These are phyloP conservation scores for Cremastobaeus sp. DNA, from an alignment of 2,888 invertebrate species.

Conservation along the genomic window DNA sequence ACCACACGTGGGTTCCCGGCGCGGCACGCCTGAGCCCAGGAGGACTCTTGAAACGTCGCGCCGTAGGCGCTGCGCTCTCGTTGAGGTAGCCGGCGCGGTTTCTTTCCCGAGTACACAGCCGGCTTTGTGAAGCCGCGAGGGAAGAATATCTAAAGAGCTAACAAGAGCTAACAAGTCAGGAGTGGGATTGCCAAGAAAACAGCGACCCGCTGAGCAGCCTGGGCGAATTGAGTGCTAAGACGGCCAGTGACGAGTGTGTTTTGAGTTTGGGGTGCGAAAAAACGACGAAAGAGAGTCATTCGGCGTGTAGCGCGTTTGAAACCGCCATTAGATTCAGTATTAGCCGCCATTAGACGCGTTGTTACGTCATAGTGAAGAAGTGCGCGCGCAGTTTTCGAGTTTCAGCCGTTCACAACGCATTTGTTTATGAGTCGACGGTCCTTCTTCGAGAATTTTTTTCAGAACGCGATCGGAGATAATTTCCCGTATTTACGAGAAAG, in stretches of 20 bases:
- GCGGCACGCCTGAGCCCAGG: neutral
- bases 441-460: too few species aligned
- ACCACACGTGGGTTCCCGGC: neutral
- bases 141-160: too few species aligned
- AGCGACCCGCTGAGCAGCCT: neutral
- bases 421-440: too few species aligned
- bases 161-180: neutral
- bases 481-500: too few species aligned
- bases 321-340: too few species aligned
- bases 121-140: neutral
- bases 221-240: neutral
- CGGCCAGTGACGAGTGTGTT: neutral
- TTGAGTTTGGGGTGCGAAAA: neutral
- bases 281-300: neutral
- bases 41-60: neutral
- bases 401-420: neutral
- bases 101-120: too few species aligned
- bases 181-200: neutral
- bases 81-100: neutral
- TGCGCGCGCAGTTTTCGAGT: neutral
- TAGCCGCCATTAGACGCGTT: neutral
- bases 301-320: neutral
- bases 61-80: neutral
- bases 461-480: too few species aligned
- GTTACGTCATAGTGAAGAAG: neutral